Conservation (phyloP, 2,888 invertebrate genomes). For the Timema cristinae region DNA sequence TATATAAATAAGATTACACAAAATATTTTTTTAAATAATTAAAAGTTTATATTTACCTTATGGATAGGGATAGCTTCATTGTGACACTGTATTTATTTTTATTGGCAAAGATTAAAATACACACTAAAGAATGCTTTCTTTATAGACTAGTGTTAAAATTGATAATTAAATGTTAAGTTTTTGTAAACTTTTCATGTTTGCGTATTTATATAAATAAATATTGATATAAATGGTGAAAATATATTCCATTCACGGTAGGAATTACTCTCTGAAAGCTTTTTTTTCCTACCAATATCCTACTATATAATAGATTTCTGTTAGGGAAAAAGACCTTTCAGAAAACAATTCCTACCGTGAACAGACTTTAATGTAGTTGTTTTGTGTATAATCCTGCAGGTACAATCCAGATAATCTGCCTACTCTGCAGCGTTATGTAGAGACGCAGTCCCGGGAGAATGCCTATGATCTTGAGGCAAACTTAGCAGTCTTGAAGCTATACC, state of each 20-base stretch:
- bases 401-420: conserved; percentile 92
- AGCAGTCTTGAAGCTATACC: conserved; percentile 93
- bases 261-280: too few relatives aligned
- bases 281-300: too few relatives aligned
- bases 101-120: too few relatives aligned
- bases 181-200: background rate
- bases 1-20: background rate
- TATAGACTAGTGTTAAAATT: too few relatives aligned
- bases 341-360: too few relatives aligned
- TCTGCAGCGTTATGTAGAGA: conserved; percentile 87
- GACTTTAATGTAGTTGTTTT: conserved; percentile 12
- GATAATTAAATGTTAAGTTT: too few relatives aligned
- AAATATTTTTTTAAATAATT: background rate
- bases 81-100: too few relatives aligned
- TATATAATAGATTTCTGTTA: too few relatives aligned
- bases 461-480: conserved; percentile 97
- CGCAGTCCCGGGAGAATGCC: conserved; percentile 87
- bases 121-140: too few relatives aligned
- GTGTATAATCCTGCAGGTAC: conserved; percentile 60
- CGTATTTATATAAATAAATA: background rate
- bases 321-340: background rate
- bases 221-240: background rate
- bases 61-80: too few relatives aligned
- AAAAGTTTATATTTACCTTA: background rate
- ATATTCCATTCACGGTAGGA: background rate